Conservation (phyloP, 2,113 vertebrate species). For the Solea solea region DNA sequence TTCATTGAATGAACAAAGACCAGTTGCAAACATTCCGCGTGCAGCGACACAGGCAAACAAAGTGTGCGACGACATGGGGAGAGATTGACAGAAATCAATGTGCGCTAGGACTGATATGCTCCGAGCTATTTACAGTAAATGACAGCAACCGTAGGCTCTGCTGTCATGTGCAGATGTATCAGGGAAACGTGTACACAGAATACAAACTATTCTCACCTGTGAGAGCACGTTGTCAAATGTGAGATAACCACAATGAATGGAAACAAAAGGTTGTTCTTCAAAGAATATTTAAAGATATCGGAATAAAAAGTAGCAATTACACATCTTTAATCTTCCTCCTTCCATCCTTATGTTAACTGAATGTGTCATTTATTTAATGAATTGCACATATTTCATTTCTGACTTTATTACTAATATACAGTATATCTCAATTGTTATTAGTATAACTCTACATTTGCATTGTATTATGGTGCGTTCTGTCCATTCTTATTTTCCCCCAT, state of each 20-base stretch:
- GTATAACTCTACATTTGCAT: not conserved
- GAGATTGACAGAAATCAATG: constrained; percentile 36
- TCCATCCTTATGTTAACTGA: too few relatives aligned
- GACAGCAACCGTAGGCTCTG: constrained; percentile 37
- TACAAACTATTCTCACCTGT: not conserved
- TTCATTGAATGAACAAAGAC: constrained; percentile 44
- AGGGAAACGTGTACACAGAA: constrained; percentile 1
- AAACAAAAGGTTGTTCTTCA: too few relatives aligned
- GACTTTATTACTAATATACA: not conserved
- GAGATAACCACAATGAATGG: not conserved
- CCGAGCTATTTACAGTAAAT: constrained; percentile 55
- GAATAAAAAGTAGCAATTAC: not conserved
- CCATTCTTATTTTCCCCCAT: not conserved
- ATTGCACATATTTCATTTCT: not conserved
- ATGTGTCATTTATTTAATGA: not conserved
- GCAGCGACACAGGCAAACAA: constrained; percentile 42
- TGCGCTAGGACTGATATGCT: constrained; percentile 45
- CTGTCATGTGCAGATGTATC: constrained; percentile 35
- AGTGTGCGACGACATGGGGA: constrained; percentile 16
- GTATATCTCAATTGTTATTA: not conserved
- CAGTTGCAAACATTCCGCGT: constrained; percentile 28
- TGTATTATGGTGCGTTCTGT: not conserved
- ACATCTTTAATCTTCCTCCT: not conserved
- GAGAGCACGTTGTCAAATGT: not conserved
- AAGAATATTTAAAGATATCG: too few relatives aligned